phyloP scores from a whole-genome alignment of 2,113 vertebrate species.

The Rhynchopsitta pachyrhyncha region DNA sequence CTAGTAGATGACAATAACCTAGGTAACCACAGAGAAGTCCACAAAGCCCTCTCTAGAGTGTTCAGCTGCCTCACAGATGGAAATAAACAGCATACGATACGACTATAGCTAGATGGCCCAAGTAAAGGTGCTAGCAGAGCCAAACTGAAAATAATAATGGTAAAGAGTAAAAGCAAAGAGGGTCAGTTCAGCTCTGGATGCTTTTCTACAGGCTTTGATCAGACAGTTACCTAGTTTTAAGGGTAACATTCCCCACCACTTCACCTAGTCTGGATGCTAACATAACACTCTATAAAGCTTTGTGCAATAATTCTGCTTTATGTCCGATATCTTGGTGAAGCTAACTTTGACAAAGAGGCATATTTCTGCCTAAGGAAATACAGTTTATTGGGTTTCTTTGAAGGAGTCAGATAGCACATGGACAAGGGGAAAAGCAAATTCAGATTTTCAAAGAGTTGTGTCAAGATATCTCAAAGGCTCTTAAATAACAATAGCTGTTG shows the following conservation, averaged over 20 bases:
- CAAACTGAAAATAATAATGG: not conserved
- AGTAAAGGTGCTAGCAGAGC: not conserved
- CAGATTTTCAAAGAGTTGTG: not conserved
- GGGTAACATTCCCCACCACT: not conserved
- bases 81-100: not conserved
- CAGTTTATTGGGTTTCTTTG: not conserved
- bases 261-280: not conserved
- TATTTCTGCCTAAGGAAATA: not conserved
- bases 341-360: not conserved
- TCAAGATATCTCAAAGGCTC: not conserved
- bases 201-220: not conserved
- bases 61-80: not conserved
- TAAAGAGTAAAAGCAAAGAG: not conserved
- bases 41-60: not conserved
- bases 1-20: not conserved
- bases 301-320: not conserved
- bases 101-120: not conserved
- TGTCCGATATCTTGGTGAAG: not conserved
- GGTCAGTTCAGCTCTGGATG: not conserved
- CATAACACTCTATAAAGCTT: not conserved
- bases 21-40: not conserved
- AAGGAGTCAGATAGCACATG: not conserved
- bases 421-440: not conserved
- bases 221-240: not conserved
- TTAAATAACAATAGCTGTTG: not conserved